Conservation (phyloP, 2,113 vertebrate species). For the Thamnophis sirtalis region DNA sequence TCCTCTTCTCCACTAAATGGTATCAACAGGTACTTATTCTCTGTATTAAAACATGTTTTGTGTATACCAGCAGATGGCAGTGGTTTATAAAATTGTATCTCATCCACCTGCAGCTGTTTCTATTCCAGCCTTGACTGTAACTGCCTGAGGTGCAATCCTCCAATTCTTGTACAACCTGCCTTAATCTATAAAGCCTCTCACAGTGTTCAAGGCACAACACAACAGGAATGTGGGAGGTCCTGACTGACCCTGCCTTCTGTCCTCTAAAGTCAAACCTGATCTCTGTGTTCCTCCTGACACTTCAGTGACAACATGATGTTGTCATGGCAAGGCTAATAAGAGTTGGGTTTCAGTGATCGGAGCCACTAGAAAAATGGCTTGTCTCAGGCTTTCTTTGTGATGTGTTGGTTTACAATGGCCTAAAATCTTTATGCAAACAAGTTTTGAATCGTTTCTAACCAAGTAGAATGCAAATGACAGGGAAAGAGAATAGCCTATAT, state of each 20-base stretch:
- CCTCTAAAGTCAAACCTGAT: neutral
- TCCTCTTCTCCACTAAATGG: neutral
- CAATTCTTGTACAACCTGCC: neutral
- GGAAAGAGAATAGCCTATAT: neutral
- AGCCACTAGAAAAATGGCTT: slow-evolving; percentile 22
- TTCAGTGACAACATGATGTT: neutral
- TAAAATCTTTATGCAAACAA: neutral
- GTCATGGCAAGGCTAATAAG: neutral
- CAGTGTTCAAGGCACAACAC: neutral
- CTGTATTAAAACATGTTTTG: neutral
- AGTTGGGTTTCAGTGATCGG: slow-evolving; percentile 23
- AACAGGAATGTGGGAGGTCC: neutral
- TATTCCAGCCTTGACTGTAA: neutral
- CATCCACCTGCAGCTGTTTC: neutral
- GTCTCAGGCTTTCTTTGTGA: neutral
- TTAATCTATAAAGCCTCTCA: neutral
- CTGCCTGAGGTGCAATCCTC: neutral
- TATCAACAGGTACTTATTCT: neutral
- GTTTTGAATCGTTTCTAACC: neutral
- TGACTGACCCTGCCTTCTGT: neutral
- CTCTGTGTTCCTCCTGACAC: neutral
- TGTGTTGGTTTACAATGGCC: neutral
- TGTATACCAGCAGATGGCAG: neutral
- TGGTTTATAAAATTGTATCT: neutral
- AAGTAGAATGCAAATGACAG: neutral